phyloP scores from a whole-genome alignment of 1,140 invertebrate genomes.

The Daktulosphaira vitifoliae region DNA sequence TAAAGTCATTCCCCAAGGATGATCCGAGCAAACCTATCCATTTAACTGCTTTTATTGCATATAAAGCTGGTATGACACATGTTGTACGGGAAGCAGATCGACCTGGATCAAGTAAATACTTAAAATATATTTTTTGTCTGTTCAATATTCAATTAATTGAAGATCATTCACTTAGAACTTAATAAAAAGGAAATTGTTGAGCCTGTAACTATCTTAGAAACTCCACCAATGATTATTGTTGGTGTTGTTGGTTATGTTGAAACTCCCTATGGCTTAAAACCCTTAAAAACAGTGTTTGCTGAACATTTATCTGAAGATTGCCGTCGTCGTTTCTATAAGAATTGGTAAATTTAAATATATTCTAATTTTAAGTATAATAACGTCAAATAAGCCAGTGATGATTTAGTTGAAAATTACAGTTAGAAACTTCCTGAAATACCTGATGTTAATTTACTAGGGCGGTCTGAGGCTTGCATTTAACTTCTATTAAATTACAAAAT shows the following conservation, averaged over 20 bases:
- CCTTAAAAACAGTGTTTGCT: slow-evolving; percentile 93
- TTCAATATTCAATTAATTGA: neutral
- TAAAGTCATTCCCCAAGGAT: slow-evolving; percentile 99
- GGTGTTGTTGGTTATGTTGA: slow-evolving; percentile 98
- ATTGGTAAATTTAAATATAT: slow-evolving; percentile 81
- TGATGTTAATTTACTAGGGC: slow-evolving; percentile 32
- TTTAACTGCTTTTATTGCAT: slow-evolving; percentile 94
- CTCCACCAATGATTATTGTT: slow-evolving; percentile 95
- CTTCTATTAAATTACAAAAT: no score
- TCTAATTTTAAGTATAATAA: neutral
- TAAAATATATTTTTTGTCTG: neutral
- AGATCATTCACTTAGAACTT: slow-evolving; percentile 64
- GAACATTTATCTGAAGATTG: slow-evolving; percentile 98
- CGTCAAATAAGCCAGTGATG: slow-evolving; percentile 5
- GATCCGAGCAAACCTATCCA: slow-evolving; percentile 93
- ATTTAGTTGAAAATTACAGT: slow-evolving; percentile 24
- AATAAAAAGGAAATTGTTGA: slow-evolving; percentile 99
- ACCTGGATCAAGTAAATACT: slow-evolving; percentile 93
- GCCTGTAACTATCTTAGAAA: slow-evolving; percentile 95
- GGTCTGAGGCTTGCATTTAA: slow-evolving; percentile 29
- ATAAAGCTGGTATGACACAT: slow-evolving; percentile 99
- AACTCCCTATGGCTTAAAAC: slow-evolving; percentile 90
- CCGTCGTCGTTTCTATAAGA: slow-evolving; percentile 97
- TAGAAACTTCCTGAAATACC: slow-evolving; percentile 7
- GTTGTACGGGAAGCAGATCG: slow-evolving; percentile 97